These are phyloP conservation scores for Entomobrya proxima DNA, from an alignment of 2,888 invertebrate genomes.

Conservation along the genomic window DNA sequence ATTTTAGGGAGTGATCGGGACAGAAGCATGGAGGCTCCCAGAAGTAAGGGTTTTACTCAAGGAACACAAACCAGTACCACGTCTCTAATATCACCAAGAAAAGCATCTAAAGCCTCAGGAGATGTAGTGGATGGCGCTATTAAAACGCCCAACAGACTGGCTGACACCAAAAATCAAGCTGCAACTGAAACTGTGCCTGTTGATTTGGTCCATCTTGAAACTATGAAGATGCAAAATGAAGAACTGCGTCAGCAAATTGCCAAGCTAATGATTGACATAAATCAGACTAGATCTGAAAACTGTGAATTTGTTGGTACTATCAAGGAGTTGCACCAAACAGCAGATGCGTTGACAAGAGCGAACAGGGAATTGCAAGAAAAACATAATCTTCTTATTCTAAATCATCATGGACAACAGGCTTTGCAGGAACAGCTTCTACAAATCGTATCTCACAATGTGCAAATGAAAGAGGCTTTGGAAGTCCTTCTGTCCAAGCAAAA, in stretches of 20 bases:
- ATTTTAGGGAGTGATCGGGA: background rate
- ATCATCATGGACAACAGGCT: slow-evolving; percentile 63
- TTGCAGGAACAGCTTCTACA: slow-evolving; percentile 61
- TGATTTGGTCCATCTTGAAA: slow-evolving; percentile 21
- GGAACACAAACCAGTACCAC: slow-evolving; percentile 46
- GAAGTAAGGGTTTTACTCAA: background rate
- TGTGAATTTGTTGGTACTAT: slow-evolving; percentile 67
- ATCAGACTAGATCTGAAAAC: slow-evolving; percentile 63
- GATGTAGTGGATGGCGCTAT: background rate
- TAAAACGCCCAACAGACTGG: background rate
- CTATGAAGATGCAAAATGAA: slow-evolving; percentile 53
- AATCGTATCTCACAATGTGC: slow-evolving; percentile 65
- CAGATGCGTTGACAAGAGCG: slow-evolving; percentile 62
- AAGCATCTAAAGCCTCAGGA: background rate
- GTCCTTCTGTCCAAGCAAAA: slow-evolving; percentile 45
- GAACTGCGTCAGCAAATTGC: slow-evolving; percentile 59
- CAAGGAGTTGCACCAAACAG: slow-evolving; percentile 67
- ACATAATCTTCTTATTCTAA: slow-evolving; percentile 45
- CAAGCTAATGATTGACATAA: slow-evolving; percentile 51
- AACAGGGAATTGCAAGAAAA: slow-evolving; percentile 57
- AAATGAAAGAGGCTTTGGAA: slow-evolving; percentile 63
- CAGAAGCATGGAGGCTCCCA: background rate
- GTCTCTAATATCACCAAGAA: slow-evolving; percentile 33
- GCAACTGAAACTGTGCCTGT: background rate
- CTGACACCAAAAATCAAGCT: background rate